Conservation (phyloP, 1,140 invertebrate species). For the Hylaeus volcanicus region DNA sequence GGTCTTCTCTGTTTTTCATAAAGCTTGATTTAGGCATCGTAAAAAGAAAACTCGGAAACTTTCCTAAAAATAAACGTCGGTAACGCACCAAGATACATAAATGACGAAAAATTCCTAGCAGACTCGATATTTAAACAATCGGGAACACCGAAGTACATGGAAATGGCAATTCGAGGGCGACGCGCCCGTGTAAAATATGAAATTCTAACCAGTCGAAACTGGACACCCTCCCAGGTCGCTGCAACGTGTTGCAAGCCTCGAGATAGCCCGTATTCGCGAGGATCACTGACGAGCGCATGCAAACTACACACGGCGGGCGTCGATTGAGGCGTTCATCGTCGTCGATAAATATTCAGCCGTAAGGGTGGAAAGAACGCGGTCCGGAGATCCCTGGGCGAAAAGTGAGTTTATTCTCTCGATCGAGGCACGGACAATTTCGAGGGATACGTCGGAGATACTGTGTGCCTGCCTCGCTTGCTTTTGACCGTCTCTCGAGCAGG, state of each 20-base stretch:
- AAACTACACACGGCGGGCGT: constrained; percentile 11
- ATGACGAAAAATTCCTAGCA: too few relatives aligned
- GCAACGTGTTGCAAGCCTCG: constrained; percentile 32
- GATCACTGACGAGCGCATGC: constrained; percentile 9
- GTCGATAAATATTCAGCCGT: constrained; percentile 48
- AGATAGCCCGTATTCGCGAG: constrained; percentile 14
- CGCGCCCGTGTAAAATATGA: constrained; percentile 43
- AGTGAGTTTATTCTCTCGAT: constrained; percentile 47
- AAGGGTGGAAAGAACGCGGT: constrained; percentile 24
- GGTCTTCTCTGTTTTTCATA: too few relatives aligned
- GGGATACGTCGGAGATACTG: constrained; percentile 46
- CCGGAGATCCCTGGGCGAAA: constrained; percentile 35
- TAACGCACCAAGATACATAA: too few relatives aligned
- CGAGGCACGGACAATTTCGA: constrained; percentile 41
- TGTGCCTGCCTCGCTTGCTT: constrained; percentile 51
- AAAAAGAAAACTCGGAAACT: too few relatives aligned
- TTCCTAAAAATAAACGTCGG: too few relatives aligned
- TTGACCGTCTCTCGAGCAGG: constrained; percentile 59
- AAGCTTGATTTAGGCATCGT: too few relatives aligned
- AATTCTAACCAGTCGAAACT: constrained; percentile 34
- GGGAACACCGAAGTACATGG: constrained; percentile 6
- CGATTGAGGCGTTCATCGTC: constrained; percentile 30
- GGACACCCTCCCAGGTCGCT: constrained; percentile 14
- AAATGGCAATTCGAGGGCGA: constrained; percentile 14
- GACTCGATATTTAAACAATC: background rate